Evolutionary conservation across 2,797 vertebrate species (phyloP), one percentile per base, ranked within the genome.

Genomic region (Ibycter americanus): DNA sequence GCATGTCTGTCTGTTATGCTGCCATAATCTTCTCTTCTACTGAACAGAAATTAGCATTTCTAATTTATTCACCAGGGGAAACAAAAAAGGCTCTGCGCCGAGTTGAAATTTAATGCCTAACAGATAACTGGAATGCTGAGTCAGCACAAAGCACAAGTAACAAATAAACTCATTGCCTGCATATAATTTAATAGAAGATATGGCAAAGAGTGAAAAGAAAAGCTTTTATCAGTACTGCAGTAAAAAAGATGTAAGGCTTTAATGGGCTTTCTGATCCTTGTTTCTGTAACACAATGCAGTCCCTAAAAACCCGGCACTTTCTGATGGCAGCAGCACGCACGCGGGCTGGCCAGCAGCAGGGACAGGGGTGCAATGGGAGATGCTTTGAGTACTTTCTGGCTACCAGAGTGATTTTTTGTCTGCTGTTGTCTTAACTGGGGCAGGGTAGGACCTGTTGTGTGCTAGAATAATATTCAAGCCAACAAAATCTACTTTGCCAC

Each of bases 31-130:
- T 11, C 68, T 61, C 79, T 89, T 40, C 26, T 18, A 2, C 66
- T 7, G 71, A 82, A 77, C 84, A 79, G 86, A 62, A 91, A 96
- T 91, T 68, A 96, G 58, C 88, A 89, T 94, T 87, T 77, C 25
- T 59, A 70, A 94, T 92, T 88, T 83, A 91, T 93, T 70, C 81
- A 36, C 68, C 65, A 8, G 31, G 65, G 71, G 73, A 66, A 72
- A 36, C 42, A 9, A 27, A 22, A 22, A 13, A 54, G 29, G 55
- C 83, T 61, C 20, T 56, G 73, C 61, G 5, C 59, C 4, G 40
- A 8, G 65, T 20, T 38, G 83, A 40, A n/a, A 27, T 52, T 12
- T 4, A 49, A 20, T 13, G 87, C 31, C 46, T 47, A 56, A 9
- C 36, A 36, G 90, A 58, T 15, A 67, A n/a, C 17, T 0, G 2